Evolutionary conservation across 37 sponge, comb jelly and placozoan species (phyloP).

Genomic region (Agelas oroides): DNA sequence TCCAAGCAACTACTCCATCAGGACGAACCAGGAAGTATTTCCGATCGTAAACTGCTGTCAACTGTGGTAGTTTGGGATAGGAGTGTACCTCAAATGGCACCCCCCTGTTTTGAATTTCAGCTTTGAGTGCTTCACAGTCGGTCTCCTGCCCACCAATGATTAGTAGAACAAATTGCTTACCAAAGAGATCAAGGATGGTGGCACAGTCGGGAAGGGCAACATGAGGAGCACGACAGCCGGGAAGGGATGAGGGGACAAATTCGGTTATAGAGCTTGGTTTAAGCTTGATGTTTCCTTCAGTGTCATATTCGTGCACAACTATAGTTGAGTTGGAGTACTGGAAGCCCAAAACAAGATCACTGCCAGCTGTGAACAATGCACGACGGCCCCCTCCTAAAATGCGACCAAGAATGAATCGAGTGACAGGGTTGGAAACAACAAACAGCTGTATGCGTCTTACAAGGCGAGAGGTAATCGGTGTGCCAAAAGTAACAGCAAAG

Average conservation of each 20-base stretch:
- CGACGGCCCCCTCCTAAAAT: not conserved
- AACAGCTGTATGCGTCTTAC: not conserved
- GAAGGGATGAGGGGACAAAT: slow-evolving; percentile 59
- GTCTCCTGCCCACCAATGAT: slow-evolving; percentile 65
- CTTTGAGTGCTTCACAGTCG: slow-evolving; percentile 50
- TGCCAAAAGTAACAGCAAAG: slow-evolving; percentile 23
- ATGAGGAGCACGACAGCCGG: slow-evolving; percentile 85
- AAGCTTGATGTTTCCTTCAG: not conserved
- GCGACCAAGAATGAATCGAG: slow-evolving; percentile 8
- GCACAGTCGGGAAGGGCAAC: slow-evolving; percentile 55
- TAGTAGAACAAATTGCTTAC: slow-evolving; percentile 58
- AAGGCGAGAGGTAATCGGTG: too few relatives aligned
- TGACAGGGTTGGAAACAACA: slow-evolving; percentile 10
- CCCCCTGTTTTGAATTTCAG: slow-evolving; percentile 31
- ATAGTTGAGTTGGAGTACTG: slow-evolving; percentile 75
- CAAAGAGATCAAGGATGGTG: slow-evolving; percentile 74
- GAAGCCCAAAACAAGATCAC: slow-evolving; percentile 60
- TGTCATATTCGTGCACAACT: slow-evolving; percentile 50
- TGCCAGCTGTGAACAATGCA: not conserved
- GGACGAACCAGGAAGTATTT: slow-evolving; percentile 84
- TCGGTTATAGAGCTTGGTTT: not conserved
- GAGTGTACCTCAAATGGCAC: slow-evolving; percentile 35
- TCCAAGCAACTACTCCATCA: slow-evolving; percentile 79
- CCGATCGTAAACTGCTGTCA: slow-evolving; percentile 51
- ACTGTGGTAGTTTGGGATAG: slow-evolving; percentile 41